phyloP scores from a whole-genome alignment of 1,140 invertebrate genomes.

The Dufourea novaeangliae region DNA sequence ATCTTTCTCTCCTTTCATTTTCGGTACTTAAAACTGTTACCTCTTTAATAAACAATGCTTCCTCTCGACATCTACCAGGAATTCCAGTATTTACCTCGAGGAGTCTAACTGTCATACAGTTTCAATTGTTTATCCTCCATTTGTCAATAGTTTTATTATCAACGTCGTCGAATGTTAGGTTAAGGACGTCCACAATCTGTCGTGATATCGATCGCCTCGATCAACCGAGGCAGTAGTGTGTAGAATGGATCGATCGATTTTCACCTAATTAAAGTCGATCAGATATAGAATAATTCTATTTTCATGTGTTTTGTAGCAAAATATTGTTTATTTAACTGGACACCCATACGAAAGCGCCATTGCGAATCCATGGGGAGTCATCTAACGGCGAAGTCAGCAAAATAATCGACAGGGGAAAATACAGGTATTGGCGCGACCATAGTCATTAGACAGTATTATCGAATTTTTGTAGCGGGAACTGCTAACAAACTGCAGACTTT shows the following conservation, averaged over 20 bases:
- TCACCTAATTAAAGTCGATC: background rate
- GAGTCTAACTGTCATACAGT: background rate
- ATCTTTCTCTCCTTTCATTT: background rate
- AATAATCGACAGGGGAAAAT: background rate
- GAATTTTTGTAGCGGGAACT: too few relatives aligned
- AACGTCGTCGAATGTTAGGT: slow-evolving; percentile 8
- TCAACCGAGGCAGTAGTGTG: background rate
- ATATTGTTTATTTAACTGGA: slow-evolving; percentile 15
- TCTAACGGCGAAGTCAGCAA: background rate
- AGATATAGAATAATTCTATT: background rate
- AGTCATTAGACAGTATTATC: too few relatives aligned
- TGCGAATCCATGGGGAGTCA: background rate
- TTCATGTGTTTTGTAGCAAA: background rate
- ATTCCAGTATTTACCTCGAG: background rate
- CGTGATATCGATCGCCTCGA: background rate
- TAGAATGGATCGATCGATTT: background rate
- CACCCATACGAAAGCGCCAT: background rate
- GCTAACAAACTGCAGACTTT: too few relatives aligned
- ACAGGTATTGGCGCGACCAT: background rate
- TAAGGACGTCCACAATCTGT: slow-evolving; percentile 14
- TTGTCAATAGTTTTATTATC: background rate
- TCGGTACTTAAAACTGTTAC: background rate
- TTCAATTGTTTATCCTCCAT: background rate
- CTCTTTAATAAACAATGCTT: background rate
- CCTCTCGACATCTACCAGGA: background rate